Percentiles rank a stretch among this genome's conserved stretches.
phyloP scores from a whole-genome alignment of 2,113 vertebrate species.

The Arizona elegans region DNA sequence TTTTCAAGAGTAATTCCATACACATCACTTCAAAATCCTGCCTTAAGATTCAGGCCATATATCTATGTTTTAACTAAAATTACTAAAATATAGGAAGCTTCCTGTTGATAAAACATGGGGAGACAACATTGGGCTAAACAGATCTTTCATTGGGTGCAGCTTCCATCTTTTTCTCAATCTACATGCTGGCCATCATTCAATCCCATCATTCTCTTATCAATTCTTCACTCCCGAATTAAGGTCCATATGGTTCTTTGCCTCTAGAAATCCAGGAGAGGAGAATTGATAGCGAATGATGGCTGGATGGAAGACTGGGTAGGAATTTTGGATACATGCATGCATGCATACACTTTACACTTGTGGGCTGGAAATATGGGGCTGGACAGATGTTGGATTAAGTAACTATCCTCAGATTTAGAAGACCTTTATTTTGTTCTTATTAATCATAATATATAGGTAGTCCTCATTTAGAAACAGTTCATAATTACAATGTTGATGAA shows the following conservation, averaged over 20 bases:
- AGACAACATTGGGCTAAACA: neutral
- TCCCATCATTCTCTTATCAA: neutral
- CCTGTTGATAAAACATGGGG: neutral
- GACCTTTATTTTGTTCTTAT: too few relatives aligned
- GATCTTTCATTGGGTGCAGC: neutral
- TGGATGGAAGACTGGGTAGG: too few relatives aligned
- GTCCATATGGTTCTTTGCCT: neutral
- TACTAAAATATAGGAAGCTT: neutral
- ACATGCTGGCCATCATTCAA: neutral
- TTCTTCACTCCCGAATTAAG: neutral
- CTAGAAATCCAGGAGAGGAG: neutral
- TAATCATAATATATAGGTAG: too few relatives aligned
- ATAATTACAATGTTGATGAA: too few relatives aligned
- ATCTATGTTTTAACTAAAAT: neutral
- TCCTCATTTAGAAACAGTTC: too few relatives aligned
- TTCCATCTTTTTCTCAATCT: neutral
- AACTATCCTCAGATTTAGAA: too few relatives aligned
- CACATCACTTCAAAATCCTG: neutral
- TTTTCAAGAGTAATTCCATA: neutral
- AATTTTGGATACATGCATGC: too few relatives aligned
- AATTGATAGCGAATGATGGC: too few relatives aligned
- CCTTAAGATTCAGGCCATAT: neutral
- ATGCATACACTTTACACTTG: too few relatives aligned
- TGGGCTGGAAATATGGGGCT: too few relatives aligned
- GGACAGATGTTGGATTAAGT: too few relatives aligned